These are phyloP conservation scores for Melanostigma gelatinosum DNA, from an alignment of 2,113 vertebrate species.

Conservation along the genomic window DNA sequence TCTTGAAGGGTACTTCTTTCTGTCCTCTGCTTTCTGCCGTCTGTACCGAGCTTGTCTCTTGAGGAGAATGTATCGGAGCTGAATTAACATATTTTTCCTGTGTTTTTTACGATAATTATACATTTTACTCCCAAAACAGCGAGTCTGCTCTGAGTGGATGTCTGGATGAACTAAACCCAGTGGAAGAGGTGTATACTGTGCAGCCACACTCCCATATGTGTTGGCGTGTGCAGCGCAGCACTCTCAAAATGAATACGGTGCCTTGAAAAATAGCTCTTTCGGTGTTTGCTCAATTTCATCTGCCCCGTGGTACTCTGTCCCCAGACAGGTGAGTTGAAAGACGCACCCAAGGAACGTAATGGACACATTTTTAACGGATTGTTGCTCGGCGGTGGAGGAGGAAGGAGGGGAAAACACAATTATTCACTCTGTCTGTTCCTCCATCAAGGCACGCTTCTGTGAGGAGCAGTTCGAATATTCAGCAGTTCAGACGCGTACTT, in stretches of 20 bases:
- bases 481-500: background rate
- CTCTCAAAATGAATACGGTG: conserved; percentile 35
- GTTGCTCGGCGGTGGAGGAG: conserved; percentile 36
- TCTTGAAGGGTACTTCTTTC: background rate
- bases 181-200: conserved; percentile 1
- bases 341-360: conserved; percentile 36
- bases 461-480: conserved; percentile 23
- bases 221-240: background rate
- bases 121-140: background rate
- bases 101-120: background rate
- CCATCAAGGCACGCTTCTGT: conserved; percentile 21
- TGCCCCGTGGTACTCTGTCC: conserved; percentile 51
- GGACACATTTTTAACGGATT: conserved; percentile 67
- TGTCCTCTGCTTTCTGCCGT: conserved; percentile 5
- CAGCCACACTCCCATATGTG: conserved; percentile 17
- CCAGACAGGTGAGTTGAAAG: conserved; percentile 58
- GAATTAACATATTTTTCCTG: background rate
- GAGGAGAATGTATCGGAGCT: background rate
- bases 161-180: conserved; percentile 10
- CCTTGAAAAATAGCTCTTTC: conserved; percentile 56
- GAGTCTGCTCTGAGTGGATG: background rate
- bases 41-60: background rate
- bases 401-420: conserved; percentile 50
- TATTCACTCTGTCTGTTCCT: conserved; percentile 51
- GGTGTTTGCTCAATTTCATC: conserved; percentile 66